Percentiles rank a stretch among this genome's conserved stretches.
phyloP scores from a whole-genome alignment of 2,888 invertebrate species.

The Blastobasis adustella region DNA sequence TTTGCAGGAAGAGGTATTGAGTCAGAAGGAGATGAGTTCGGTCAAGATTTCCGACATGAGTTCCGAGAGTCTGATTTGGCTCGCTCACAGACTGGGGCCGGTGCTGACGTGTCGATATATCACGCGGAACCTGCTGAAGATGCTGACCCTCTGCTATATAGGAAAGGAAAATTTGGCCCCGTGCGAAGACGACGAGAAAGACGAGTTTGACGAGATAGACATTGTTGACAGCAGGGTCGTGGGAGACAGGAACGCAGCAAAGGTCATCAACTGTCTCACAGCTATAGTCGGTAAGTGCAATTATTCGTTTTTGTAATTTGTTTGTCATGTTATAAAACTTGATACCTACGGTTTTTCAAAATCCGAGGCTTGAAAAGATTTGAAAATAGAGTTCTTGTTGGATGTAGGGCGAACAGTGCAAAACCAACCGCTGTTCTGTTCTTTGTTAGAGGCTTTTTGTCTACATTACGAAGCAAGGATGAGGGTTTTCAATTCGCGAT shows the following conservation, averaged over 20 bases:
- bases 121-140: conserved; percentile 92
- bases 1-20: conserved; percentile 31
- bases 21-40: conserved; percentile 28
- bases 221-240: conserved; percentile 79
- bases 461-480: too few species aligned
- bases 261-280: conserved; percentile 93
- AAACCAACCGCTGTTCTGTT: too few species aligned
- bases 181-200: conserved; percentile 51
- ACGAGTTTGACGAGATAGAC: conserved; percentile 75
- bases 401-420: too few species aligned
- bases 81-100: conserved; percentile 94
- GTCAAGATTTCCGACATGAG: conserved; percentile 89
- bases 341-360: too few species aligned
- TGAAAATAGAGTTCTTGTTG: too few species aligned
- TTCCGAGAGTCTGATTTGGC: conserved; percentile 91
- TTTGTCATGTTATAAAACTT: too few species aligned
- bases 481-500: too few species aligned
- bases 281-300: conserved; percentile 85
- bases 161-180: conserved; percentile 84
- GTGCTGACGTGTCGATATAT: conserved; percentile 93
- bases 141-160: conserved; percentile 95
- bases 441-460: too few species aligned
- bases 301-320: background rate
- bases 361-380: too few species aligned
- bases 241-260: conserved; percentile 87